A percentile compares a stretch with the other conserved stretches of the same genome.
These are phyloP conservation scores for Euclidia mi DNA, from an alignment of 2,888 invertebrate genomes.

Conservation along the genomic window DNA sequence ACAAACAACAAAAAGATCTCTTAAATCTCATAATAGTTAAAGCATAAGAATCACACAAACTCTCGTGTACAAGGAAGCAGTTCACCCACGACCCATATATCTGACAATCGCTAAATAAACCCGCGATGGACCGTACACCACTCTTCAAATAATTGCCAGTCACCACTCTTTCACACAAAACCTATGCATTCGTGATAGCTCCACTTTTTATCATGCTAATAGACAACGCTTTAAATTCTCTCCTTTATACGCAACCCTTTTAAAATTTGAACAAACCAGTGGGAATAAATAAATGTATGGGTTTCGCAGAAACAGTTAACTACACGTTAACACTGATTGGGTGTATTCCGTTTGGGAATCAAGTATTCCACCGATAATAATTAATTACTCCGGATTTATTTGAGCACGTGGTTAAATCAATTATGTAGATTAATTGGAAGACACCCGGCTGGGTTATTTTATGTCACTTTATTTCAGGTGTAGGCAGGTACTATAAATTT, in stretches of 20 bases:
- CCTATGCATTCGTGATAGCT: constrained; percentile 52
- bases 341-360: not conserved
- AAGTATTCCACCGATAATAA: not conserved
- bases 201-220: constrained; percentile 34
- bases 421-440: not conserved
- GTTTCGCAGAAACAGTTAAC: not conserved
- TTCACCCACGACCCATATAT: constrained; percentile 14
- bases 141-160: constrained; percentile 62
- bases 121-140: constrained; percentile 29
- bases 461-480: too few relatives aligned
- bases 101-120: constrained; percentile 38
- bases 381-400: not conserved
- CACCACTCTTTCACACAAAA: constrained; percentile 50
- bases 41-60: not conserved
- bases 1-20: too few relatives aligned
- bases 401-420: not conserved
- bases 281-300: constrained; percentile 6
- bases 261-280: constrained; percentile 9
- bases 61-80: constrained; percentile 14
- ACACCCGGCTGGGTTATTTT: not conserved
- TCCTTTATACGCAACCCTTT: constrained; percentile 15
- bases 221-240: constrained; percentile 24
- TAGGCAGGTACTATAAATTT: too few relatives aligned
- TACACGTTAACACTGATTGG: not conserved
- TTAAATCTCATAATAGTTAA: too few relatives aligned